Base-by-base conservation (phyloP, 2,797 vertebrate genomes). In the Sebastiscus albofasciatus region DNA sequence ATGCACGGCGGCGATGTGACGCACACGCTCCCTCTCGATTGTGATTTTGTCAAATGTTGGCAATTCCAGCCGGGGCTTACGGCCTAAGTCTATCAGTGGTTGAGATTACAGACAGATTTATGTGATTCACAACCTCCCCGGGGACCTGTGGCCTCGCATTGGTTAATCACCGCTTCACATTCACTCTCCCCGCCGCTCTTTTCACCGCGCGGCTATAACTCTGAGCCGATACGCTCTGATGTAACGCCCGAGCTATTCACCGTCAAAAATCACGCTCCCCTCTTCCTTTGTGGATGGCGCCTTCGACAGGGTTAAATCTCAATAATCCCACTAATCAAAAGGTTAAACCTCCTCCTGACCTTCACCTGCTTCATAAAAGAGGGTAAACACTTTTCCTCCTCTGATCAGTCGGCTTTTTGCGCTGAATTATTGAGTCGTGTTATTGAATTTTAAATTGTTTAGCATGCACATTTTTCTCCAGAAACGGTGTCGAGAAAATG, bases 101-200 rank as follows among this genome's bases (percentile, higher is more conserved):
- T 90, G 91, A 94, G 94, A 95, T 95, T 95, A 95, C 92, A 89
- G 92, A 92, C 93, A 94, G 93, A 95, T 95, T 94, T 94, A 92
- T 93, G 91, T 93, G 93, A 93, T 93, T 93, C 92, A 60, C 92
- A 60, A 8, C 81, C 79, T 92, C 93, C 85, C 90, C 6, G 2
- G 92, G 87, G 93, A 94, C 88, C 84, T 62, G 89, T 73, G 93
- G 92, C 90, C 90, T 89, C 64, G 67, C 90, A 79, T 84, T 88
- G 90, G 92, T 94, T 94, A 94, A 94, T 94, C 93, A 92, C 91
- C n/a, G 86, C 91, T 92, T 92, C 90, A 82, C 88, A 83, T 92
- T 89, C 85, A 84, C 91, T 90, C 85, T 89, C 90, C 72, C 88
- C 33, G 75, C 59, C 46, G 29, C 87, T 91, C 87, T 72, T 84